Evolutionary conservation across 2,113 vertebrate genomes (phyloP).

Genomic region (Mormoops blainvillei): DNA sequence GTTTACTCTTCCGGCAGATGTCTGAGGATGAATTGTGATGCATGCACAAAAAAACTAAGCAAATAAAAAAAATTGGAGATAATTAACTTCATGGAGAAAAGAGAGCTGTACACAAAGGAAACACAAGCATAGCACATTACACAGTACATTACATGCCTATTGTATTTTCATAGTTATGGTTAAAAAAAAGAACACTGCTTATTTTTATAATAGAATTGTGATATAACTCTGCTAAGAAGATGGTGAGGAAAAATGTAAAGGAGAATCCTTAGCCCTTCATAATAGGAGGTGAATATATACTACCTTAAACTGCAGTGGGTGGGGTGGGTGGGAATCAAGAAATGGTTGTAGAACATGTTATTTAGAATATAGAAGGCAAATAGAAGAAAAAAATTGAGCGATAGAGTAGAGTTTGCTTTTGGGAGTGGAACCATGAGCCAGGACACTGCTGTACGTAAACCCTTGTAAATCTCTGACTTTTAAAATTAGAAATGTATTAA

Average conservation of each 20-base stretch:
- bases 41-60: not conserved
- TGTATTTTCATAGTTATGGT: not conserved
- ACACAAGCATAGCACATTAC: not conserved
- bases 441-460: not conserved
- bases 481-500: not conserved
- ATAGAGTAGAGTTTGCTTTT: not conserved
- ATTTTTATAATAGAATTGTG: not conserved
- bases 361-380: not conserved
- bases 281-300: not conserved
- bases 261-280: not conserved
- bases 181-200: not conserved
- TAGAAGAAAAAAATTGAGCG: not conserved
- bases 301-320: not conserved
- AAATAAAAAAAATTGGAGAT: not conserved
- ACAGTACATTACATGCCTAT: too few relatives aligned
- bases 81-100: not conserved
- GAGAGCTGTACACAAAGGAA: not conserved
- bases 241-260: not conserved
- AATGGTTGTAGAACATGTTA: accelerated
- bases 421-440: not conserved
- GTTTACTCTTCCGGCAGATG: not conserved
- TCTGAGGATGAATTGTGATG: not conserved
- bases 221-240: not conserved
- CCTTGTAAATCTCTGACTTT: not conserved
- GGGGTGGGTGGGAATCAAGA: not conserved